Conservation (phyloP, 2,888 invertebrate species). For the Leptinotarsa tumamoca region DNA sequence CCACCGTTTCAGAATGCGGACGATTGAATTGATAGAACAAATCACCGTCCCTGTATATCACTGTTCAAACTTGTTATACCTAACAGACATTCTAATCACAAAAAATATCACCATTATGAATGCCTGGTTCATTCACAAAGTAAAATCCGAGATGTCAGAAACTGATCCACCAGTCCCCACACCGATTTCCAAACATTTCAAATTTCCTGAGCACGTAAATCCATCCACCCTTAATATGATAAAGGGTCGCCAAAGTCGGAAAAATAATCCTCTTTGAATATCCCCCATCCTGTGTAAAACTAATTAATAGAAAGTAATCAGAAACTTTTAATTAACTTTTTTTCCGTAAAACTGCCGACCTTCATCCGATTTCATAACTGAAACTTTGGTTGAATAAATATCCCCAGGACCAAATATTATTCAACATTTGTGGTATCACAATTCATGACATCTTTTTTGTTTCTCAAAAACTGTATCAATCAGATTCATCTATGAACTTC, state of each 20-base stretch:
- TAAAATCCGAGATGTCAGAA: not conserved
- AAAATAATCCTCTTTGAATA: conserved; percentile 16
- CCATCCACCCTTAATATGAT: conserved; percentile 2
- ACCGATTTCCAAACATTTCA: not conserved
- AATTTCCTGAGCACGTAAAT: not conserved
- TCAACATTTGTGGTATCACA: not conserved
- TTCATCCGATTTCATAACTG: not conserved
- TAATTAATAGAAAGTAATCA: conserved; percentile 37
- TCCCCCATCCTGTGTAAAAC: conserved; percentile 27
- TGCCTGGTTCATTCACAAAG: not conserved
- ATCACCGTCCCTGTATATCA: no score
- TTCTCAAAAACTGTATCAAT: not conserved
- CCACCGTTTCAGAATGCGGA: no score
- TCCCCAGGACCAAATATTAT: not conserved
- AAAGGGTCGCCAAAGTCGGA: conserved; percentile 3
- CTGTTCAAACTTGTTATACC: no score
- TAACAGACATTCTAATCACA: no score
- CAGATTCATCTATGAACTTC: not conserved
- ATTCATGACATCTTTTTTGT: not conserved
- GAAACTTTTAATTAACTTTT: conserved; percentile 35
- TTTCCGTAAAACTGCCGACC: conserved; percentile 7
- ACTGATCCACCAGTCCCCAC: not conserved
- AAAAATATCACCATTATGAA: not conserved
- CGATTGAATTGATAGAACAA: no score
- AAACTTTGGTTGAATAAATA: conserved; percentile 20